Base-by-base conservation (phyloP, 2,113 vertebrate species). In the Hemichromis elongatus region DNA sequence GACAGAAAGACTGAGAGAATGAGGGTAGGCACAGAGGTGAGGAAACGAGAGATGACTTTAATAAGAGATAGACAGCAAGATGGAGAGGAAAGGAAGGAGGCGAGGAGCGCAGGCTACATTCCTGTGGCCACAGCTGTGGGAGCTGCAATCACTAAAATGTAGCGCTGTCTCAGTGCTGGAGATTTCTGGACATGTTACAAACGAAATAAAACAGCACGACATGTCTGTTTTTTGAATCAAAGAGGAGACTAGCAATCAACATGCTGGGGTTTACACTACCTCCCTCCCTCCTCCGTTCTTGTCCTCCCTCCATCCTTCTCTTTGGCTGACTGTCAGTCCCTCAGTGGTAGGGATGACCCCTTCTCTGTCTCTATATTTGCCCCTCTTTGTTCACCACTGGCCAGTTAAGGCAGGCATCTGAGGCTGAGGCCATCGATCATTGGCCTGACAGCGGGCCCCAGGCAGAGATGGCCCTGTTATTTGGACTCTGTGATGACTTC, bases 71-170 rank as follows among this genome's bases (percentile, higher is more conserved):
- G 88, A 91, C 53, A 28, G 61, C 45, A 52, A 92, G 85, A 90
- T 28, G 85, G 80, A 87, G 87, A 88, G 87, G 77, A 90, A 87
- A 92, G 87, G 89, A 93, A 90, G 87, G 87, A 91, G 89, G 91
- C 86, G 30, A 82, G 84, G 85, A 88, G 88, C 90, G 89, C 92
- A 81, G 89, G 82, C 88, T 81, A 84, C 92, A 95, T 96, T 95
- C 95, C 94, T 96, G 96, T 94, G 96, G 96, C 93, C 88, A 90
- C 92, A 91, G 94, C 95, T 94, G 95, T 90, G 89, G 92, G 91
- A 89, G 91, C 93, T 91, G 94, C 92, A 94, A 94, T 93, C 94
- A 95, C 94, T 94, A 94, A 94, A 95, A 95, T 89, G 93, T 89
- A 92, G 93, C 82, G 73, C 88, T 92, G 93, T 92, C 92, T 95